Evolutionary conservation across 2,113 vertebrate genomes (phyloP), one percentile per base, ranked within the genome.

Genomic region (Larimichthys crocea): DNA sequence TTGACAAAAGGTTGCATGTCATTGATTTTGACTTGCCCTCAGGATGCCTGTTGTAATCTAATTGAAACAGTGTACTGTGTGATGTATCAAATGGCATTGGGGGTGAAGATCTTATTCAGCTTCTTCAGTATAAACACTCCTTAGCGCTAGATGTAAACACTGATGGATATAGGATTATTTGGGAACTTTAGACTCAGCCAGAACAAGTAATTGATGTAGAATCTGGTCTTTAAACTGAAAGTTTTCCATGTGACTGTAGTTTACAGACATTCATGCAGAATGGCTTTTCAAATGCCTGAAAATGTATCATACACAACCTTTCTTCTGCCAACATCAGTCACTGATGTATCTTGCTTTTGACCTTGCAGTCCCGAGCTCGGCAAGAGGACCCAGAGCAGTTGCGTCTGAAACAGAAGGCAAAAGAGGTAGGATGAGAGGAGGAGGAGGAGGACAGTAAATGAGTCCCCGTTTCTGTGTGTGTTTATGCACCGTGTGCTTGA

Each of bases 331-430:
- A 5, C 65, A 59, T 35, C 26, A 20, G 2, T 57, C 52, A 31
- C 29, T 53, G 50, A 79, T 80, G 22, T 31, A 12, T 76, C 15
- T 80, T 52, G 0, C n/a, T 62, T 78, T 63, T 72, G 82, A 11
- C 60, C 19, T 69, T 73, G 42, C 66, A 99, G 98, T 99, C 98
- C 95, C 97, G 98, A 89, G 98, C 98, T 83, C 96, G 98, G 83
- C 98, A 99, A 94, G 98, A 99, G 93, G 98, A 99, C 87, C 98
- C 98, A 22, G 98, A 99, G 64, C 98, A 99, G 84, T 94, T 99
- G 86, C 92, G 97, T 79, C 92, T 99, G 90, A 99, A 99, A 88
- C 98, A 99, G 92, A 99, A 99, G 88, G 98, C 98, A 56, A 99
- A 99, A 94, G 98, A 99, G 96, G 98, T 99, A 83, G 73, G 79